These are phyloP conservation scores for Podarcis cretensis DNA, from an alignment of 2,113 vertebrate species.

Conservation along the genomic window DNA sequence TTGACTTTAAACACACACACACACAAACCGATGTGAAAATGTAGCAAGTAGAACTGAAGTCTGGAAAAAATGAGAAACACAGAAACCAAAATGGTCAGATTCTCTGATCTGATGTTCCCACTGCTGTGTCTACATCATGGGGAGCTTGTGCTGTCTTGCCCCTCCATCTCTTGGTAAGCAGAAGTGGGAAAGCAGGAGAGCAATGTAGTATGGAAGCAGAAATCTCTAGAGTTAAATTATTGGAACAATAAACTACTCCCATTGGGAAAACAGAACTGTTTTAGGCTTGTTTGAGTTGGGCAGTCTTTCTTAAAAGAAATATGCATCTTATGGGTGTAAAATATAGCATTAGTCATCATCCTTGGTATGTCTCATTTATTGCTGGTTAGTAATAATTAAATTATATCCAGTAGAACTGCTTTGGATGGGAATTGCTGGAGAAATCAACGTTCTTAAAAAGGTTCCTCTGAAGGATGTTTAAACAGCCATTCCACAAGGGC, in stretches of 20 bases:
- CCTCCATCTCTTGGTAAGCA: too few species aligned
- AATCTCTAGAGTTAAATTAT: background rate
- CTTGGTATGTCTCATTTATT: rapidly evolving
- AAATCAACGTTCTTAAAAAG: slow-evolving; percentile 28
- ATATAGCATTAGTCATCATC: rapidly evolving
- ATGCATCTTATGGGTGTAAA: background rate
- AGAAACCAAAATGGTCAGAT: too few species aligned
- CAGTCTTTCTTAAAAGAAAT: background rate
- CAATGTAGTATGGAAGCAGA: background rate
- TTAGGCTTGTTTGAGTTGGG: background rate
- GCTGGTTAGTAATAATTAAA: slow-evolving; percentile 22
- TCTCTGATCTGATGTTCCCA: too few species aligned
- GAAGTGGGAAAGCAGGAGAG: too few species aligned
- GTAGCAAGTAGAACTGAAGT: too few species aligned
- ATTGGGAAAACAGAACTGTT: background rate
- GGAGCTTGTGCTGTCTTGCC: too few species aligned
- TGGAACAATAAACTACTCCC: background rate
- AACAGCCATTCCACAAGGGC: slow-evolving; percentile 50
- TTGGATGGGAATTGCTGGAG: slow-evolving; percentile 4
- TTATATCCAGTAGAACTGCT: background rate
- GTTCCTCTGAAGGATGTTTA: slow-evolving; percentile 37
- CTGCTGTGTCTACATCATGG: too few species aligned
- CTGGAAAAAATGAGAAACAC: too few species aligned
- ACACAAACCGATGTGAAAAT: too few species aligned
- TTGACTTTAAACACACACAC: too few species aligned